These are phyloP conservation scores for Diadegma fenestrale DNA, from an alignment of 2,888 invertebrate genomes.

Conservation along the genomic window DNA sequence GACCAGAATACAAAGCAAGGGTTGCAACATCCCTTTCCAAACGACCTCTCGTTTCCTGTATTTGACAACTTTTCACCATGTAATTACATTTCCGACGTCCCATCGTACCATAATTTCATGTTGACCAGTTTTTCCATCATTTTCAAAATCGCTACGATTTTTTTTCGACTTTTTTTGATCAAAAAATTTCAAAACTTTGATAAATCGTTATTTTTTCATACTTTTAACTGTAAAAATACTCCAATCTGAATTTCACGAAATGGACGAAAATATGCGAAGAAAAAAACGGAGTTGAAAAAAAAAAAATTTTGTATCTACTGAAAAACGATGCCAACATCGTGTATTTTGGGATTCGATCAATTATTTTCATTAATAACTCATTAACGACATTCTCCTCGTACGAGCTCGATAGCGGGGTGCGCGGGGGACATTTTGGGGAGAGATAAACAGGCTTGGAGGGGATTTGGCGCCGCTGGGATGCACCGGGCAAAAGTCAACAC, in stretches of 20 bases:
- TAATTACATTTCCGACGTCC: constrained; percentile 1
- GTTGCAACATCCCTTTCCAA: constrained; percentile 17
- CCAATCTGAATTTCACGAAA: not conserved
- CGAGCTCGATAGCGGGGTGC: not conserved
- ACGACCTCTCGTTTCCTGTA: not conserved
- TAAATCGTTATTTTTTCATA: not conserved
- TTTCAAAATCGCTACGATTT: too few species aligned
- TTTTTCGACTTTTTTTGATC: not conserved
- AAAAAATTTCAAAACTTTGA: not conserved
- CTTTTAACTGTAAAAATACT: not conserved
- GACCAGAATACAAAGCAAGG: constrained; percentile 25
- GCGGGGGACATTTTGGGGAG: not conserved
- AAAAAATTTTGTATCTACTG: not conserved
- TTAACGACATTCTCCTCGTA: not conserved
- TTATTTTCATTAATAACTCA: not conserved
- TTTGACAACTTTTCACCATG: not conserved
- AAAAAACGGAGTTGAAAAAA: not conserved
- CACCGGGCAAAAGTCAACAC: not conserved
- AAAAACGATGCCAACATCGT: not conserved
- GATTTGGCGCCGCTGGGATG: constrained; percentile 1
- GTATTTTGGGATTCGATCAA: not conserved
- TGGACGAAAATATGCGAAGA: not conserved
- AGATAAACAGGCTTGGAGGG: not conserved
- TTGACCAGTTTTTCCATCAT: not conserved
- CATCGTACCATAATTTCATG: not conserved